phyloP scores from a whole-genome alignment of 2,797 vertebrate genomes.

The Eremophila alpestris region DNA sequence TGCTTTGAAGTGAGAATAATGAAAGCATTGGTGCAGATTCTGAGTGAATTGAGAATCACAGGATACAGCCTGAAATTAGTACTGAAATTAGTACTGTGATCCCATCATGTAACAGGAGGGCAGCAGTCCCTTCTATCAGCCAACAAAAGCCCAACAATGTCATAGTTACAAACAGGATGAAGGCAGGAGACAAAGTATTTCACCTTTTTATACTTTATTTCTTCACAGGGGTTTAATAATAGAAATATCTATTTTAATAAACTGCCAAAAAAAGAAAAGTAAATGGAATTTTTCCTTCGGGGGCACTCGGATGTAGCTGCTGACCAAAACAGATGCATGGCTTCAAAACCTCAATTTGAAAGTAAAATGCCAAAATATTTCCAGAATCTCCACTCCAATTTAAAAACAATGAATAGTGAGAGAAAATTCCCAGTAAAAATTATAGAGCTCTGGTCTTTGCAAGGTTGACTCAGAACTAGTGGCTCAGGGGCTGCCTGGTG shows the following conservation, averaged over 20 bases:
- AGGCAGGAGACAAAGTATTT: not conserved
- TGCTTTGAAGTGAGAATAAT: not conserved
- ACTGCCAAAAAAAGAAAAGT: not conserved
- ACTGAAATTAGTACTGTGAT: not conserved
- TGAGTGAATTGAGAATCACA: not conserved
- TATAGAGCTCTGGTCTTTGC: not conserved
- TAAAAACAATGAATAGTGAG: not conserved
- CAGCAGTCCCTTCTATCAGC: not conserved
- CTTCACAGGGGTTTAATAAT: not conserved
- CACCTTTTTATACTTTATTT: not conserved
- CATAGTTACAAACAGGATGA: not conserved
- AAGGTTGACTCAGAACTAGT: not conserved
- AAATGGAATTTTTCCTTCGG: not conserved
- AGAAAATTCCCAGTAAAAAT: not conserved
- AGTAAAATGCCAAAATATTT: not conserved
- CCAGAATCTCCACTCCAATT: not conserved
- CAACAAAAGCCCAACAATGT: not conserved
- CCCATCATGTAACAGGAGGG: not conserved
- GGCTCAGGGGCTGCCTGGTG: not conserved
- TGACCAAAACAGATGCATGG: fast-evolving
- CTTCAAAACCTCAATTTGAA: not conserved
- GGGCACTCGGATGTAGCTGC: not conserved
- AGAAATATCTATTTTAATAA: not conserved
- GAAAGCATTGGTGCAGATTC: not conserved
- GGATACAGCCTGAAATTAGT: not conserved